Evolutionary conservation across 2,797 vertebrate genomes (phyloP), one percentile per base, ranked within the genome.

Genomic region (Neopelma chrysocephalum): DNA sequence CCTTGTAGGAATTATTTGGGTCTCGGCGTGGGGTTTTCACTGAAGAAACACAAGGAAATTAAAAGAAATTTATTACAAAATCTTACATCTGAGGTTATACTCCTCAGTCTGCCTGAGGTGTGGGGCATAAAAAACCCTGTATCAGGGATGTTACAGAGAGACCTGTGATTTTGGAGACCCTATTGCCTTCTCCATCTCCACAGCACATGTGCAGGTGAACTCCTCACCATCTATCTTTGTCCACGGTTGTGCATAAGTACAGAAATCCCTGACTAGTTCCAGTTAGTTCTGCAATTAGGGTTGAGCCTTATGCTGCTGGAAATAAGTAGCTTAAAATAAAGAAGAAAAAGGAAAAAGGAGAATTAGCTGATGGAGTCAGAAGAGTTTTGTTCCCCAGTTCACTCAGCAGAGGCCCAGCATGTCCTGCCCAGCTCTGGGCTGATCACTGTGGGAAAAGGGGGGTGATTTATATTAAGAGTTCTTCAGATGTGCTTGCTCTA

Each of bases 61-160:
- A 50, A 26, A 75, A 76, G 6, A 66, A 82, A 76, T 76, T 26
- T 76, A 45, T 84, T 82, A 40, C 13, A 31, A 68, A 90, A 54
- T 90, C 22, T 81, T 78, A n/a, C 5, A 10, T 78, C 21, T 1
- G 1, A 78, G 3, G 3, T 88, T 88, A 5, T 90, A 12, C n/a
- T 75, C 19, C 2, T 83, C 47, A 19, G 45, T 54, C 42, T 83
- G 31, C 27, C n/a, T 72, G 50, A 36, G 21, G 6, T 57, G 32
- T 70, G 40, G 12, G 34, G 15, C 5, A 1, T 48, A 22, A 48
- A 79, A 53, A 10, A 1, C 1, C 7, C 19, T 1, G 0, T 16
- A 20, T 0, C 0, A 2, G 42, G 16, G 20, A 25, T 81, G n/a
- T 32, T 79, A 38, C 36, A 78, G 53, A 77, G 48, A 53, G 20